Percentiles rank a stretch among this genome's conserved stretches.
Conservation (phyloP, 2,797 vertebrate species). For the Anableps anableps region DNA sequence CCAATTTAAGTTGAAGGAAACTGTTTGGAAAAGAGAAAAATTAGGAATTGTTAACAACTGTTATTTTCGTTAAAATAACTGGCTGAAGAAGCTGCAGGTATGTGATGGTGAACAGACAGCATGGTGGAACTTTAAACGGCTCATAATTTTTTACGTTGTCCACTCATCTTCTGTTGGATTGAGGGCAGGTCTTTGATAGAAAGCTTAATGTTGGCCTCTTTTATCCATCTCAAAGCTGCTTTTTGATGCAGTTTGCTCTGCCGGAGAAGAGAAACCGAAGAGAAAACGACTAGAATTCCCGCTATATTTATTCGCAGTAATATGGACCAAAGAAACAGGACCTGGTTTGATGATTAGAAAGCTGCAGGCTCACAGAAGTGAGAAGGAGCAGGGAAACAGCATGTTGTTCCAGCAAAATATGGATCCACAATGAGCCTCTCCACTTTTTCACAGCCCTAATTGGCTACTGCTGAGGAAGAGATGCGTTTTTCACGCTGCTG, state of each 20-base stretch:
- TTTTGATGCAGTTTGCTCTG: conserved; percentile 24
- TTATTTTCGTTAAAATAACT: too few species aligned
- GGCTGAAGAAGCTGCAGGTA: not conserved
- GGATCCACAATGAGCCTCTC: conserved; percentile 54
- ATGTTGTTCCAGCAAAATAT: conserved; percentile 42
- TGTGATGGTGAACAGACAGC: not conserved
- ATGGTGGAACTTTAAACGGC: not conserved
- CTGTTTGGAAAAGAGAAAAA: not conserved
- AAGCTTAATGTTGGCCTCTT: not conserved
- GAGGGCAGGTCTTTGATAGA: not conserved
- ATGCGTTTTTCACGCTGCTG: conserved; percentile 60
- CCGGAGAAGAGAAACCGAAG: conserved; percentile 20
- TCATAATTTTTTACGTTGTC: not conserved
- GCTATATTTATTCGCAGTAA: conserved; percentile 41
- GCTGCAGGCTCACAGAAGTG: conserved; percentile 34
- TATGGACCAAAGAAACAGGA: conserved; percentile 20
- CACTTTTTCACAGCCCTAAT: conserved; percentile 69
- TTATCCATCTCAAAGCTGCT: not conserved
- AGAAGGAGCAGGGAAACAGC: conserved; percentile 31
- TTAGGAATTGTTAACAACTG: too few species aligned
- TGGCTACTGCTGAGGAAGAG: conserved; percentile 69
- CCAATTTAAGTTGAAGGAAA: not conserved
- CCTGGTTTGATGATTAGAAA: conserved; percentile 45
- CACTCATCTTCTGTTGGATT: not conserved
- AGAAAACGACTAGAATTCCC: conserved; percentile 27